Evolutionary conservation across 2,113 vertebrate genomes (phyloP).

Genomic region (Felis catus): F.catus_Fca126_mat1.0 CM031415.1:170134501-170135000

Average conservation of each 20-base stretch:
- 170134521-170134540: no score
- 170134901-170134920: neutral
- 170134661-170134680: neutral
- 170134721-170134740: neutral
- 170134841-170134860: neutral
- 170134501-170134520: no score
- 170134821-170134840: neutral
- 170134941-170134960: neutral
- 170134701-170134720: neutral
- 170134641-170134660: neutral
- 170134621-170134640: neutral
- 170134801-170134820: neutral
- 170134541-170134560: no score
- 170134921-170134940: neutral
- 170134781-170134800: neutral
- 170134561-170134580: no score
- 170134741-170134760: neutral
- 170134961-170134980: neutral
- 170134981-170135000: neutral
- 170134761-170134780: neutral
- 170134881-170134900: neutral
- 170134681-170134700: neutral
- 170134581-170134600: no score
- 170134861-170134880: neutral
- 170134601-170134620: neutral